Evolutionary conservation across 2,797 vertebrate genomes (phyloP).

Genomic region (Pseudomugil tenellus): DNA sequence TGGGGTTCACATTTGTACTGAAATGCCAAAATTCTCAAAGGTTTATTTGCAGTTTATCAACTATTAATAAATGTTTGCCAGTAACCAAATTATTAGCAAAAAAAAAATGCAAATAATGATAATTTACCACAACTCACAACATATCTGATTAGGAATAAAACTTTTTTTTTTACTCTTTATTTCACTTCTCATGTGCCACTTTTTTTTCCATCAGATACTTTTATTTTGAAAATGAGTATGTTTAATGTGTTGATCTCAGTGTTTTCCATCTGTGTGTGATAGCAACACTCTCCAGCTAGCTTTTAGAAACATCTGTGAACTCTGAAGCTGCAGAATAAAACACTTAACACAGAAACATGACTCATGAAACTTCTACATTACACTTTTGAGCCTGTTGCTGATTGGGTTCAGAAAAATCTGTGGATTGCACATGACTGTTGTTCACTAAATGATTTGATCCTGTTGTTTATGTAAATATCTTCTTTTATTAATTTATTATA

Average conservation of each 20-base stretch:
- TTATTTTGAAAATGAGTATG: not conserved
- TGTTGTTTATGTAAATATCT: not conserved
- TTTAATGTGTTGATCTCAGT: not conserved
- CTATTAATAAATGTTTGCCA: not conserved
- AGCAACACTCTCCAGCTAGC: not conserved
- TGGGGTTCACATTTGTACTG: not conserved
- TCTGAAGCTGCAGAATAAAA: not conserved
- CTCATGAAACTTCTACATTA: not conserved
- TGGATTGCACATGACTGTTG: too few species aligned
- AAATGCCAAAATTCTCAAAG: not conserved
- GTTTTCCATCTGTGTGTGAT: not conserved
- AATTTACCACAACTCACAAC: not conserved
- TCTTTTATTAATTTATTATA: not conserved
- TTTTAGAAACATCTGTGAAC: not conserved
- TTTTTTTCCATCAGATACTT: not conserved
- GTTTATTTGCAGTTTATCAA: too few species aligned
- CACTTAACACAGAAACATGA: not conserved
- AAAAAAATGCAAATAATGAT: too few species aligned
- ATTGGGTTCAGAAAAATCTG: not conserved
- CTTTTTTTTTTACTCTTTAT: not conserved
- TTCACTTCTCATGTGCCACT: not conserved
- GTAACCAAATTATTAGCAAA: not conserved
- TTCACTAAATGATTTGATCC: not conserved
- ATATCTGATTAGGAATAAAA: not conserved
- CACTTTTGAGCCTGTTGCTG: not conserved